Percentiles rank a stretch among this genome's conserved stretches.
These are phyloP conservation scores for Silvanus unidentatus DNA, from an alignment of 2,888 invertebrate species.

Conservation along the genomic window DNA sequence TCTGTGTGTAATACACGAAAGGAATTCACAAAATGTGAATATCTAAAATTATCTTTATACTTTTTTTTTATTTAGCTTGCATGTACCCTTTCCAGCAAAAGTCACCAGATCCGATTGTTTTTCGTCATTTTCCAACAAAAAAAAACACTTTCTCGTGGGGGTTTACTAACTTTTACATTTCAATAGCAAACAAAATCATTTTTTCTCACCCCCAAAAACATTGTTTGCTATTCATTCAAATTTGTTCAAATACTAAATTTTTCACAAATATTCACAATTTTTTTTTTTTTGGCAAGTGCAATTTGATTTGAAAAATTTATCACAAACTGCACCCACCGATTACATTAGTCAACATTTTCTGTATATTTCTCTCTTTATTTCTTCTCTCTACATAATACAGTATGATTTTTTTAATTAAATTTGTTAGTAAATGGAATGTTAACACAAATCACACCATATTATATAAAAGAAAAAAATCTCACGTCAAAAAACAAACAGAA, in stretches of 20 bases:
- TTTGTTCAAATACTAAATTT: too few relatives aligned
- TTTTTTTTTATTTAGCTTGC: slow-evolving; percentile 28
- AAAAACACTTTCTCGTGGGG: slow-evolving; percentile 27
- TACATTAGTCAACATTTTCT: too few relatives aligned
- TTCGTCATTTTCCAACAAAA: slow-evolving; percentile 13
- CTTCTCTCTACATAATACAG: too few relatives aligned
- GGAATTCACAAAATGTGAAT: slow-evolving; percentile 29
- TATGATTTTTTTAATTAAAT: too few relatives aligned
- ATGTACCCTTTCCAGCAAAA: slow-evolving; percentile 45
- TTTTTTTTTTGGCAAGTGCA: background rate
- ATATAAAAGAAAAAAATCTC: too few relatives aligned
- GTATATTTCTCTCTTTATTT: too few relatives aligned
- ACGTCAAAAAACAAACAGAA: too few relatives aligned
- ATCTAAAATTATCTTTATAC: background rate
- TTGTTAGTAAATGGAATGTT: too few relatives aligned
- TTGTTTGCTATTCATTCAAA: background rate
- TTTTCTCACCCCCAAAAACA: too few relatives aligned
- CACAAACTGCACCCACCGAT: too few relatives aligned
- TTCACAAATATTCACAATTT: too few relatives aligned
- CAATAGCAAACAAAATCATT: slow-evolving; percentile 24
- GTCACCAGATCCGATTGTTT: slow-evolving; percentile 17
- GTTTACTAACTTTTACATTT: slow-evolving; percentile 32
- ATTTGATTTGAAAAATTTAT: slow-evolving; percentile 1
- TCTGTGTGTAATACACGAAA: slow-evolving; percentile 8
- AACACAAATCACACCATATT: too few relatives aligned